phyloP scores from a whole-genome alignment of 2,797 vertebrate species.

The Lagodon rhomboides region DNA sequence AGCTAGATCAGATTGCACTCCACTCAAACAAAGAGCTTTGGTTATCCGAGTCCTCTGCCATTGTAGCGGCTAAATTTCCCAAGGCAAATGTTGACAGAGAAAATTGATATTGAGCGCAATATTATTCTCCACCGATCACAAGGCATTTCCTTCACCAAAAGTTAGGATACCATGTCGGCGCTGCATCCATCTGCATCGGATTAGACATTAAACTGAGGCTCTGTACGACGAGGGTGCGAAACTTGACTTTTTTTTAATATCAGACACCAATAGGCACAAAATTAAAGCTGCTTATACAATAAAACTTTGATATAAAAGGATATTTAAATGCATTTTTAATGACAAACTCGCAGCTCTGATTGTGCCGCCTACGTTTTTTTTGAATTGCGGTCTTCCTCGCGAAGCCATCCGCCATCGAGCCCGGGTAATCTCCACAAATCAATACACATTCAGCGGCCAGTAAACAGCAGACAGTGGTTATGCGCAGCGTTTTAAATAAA shows the following conservation, averaged over 20 bases:
- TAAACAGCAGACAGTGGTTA: constrained; percentile 51
- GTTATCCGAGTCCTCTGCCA: constrained; percentile 74
- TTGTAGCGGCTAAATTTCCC: constrained; percentile 75
- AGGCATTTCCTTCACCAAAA: constrained; percentile 56
- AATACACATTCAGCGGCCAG: constrained; percentile 44
- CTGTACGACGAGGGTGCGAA: neutral
- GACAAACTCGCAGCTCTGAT: neutral
- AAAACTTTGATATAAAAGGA: neutral
- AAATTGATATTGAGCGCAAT: constrained; percentile 77
- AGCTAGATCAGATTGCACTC: constrained; percentile 77
- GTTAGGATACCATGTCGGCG: constrained; percentile 14
- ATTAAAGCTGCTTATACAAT: neutral
- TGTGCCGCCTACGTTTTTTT: neutral
- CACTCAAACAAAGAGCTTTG: constrained; percentile 79
- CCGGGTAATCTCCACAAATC: constrained; percentile 56
- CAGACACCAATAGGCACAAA: neutral
- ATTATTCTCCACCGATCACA: constrained; percentile 69
- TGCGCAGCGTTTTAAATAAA: constrained; percentile 69
- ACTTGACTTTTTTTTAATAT: constrained; percentile 11
- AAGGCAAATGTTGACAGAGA: constrained; percentile 78
- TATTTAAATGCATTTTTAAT: neutral
- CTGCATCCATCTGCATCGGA: neutral
- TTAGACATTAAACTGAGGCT: neutral
- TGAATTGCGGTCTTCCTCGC: constrained; percentile 17
- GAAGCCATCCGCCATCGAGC: constrained; percentile 39